A percentile compares a stretch with the other conserved stretches of the same genome.
These are phyloP conservation scores for Acrocephalus scirpaceus DNA, from an alignment of 2,797 vertebrate species.

Conservation along the genomic window DNA sequence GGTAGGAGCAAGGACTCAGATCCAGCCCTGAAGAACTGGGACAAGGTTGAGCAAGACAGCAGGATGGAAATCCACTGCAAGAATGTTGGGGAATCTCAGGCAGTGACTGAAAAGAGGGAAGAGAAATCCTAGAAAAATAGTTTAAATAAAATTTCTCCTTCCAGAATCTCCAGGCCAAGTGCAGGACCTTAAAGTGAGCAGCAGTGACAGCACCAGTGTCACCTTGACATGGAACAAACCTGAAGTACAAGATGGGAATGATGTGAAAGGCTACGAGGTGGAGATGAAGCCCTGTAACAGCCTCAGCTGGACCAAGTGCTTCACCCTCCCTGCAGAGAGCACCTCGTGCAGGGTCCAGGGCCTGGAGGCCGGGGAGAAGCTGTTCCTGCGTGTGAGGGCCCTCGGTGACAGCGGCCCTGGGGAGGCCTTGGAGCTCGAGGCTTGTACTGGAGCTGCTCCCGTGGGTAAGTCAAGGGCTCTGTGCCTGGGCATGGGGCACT, in stretches of 20 bases:
- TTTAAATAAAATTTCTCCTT: not conserved
- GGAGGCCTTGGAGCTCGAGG: constrained; percentile 72
- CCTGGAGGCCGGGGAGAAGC: constrained; percentile 76
- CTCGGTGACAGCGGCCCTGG: constrained; percentile 79
- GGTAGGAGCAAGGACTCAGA: not conserved
- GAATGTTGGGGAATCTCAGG: not conserved
- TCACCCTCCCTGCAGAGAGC: constrained; percentile 64
- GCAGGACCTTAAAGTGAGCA: constrained; percentile 80
- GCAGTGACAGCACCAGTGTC: constrained; percentile 78
- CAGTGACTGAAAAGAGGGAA: not conserved
- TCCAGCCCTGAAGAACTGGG: not conserved
- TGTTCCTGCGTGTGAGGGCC: constrained; percentile 83
- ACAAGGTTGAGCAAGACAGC: not conserved
- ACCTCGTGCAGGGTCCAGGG: constrained; percentile 81
- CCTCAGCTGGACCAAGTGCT: constrained; percentile 83
- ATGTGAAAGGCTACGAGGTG: constrained; percentile 84
- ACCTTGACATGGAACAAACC: constrained; percentile 84
- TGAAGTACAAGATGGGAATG: constrained; percentile 65
- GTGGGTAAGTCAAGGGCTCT: constrained; percentile 69
- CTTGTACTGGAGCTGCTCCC: constrained; percentile 67
- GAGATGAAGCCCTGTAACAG: constrained; percentile 77
- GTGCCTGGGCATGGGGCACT: no score
- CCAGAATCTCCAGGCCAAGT: constrained; percentile 85
- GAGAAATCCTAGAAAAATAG: not conserved
- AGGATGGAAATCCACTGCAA: not conserved